Base-by-base conservation (phyloP, 2,888 invertebrate genomes). In the Sphinx pinastri region DNA sequence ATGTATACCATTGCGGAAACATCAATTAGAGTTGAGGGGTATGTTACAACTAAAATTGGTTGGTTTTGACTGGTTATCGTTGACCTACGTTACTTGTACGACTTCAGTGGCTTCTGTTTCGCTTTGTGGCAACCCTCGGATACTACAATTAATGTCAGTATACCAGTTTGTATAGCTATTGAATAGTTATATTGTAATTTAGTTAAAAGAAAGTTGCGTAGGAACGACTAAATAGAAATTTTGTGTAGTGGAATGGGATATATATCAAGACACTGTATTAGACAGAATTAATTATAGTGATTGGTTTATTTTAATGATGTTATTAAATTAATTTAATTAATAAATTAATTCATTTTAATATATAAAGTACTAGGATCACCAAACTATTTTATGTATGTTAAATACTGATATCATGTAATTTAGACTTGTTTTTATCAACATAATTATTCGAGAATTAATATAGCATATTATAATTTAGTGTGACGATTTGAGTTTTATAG, bases 1-100 rank as follows among this genome's bases (percentile, higher is more conserved):
- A 73, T 71, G 76, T 75, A 74, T 79, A 71, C 79, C 76, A 79
- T 83, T 77, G 81, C 86, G 89, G 88, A 89, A 84, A 84, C 76
- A 78, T 76, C 79, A 84, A 86, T 88, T 86, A 81, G 72, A 70
- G 77, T 79, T 38, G 25, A 81, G 81, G 82, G 84, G 82, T 74
- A 73, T 73, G 77, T 77, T 82, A 76, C 74, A 83, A 83, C 81
- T 79, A 79, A 81, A 71, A 73, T 71, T 68, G 5, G 79, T 73
- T 77, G 71, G 79, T 71, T 73, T n/a, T 14, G 75, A 75, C 80
- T 71, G 72, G 77, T 76, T 78, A 70, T 47, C 38, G 54, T 72
- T 16, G 31, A 71, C 19, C 54, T 38, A 25, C 47, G 31, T 47
- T 38, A 25, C 57, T 71, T 38, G n/a, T 66, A 71, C 45, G 69